Base-by-base conservation (phyloP, 2,888 invertebrate genomes). In the Gerosis bhagava region DNA sequence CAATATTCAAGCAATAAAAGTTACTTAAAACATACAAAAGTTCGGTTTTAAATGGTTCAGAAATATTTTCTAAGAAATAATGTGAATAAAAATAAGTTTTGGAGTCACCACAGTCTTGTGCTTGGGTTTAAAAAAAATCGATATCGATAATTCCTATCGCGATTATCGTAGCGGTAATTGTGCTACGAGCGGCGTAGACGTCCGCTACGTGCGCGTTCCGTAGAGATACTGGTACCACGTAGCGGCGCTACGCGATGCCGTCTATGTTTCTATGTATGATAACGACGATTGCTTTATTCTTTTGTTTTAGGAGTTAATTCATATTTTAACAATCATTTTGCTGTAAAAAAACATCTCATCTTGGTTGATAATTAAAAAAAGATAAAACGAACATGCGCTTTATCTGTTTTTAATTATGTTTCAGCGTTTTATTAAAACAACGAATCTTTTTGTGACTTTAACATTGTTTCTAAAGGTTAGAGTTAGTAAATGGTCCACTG, bases 201-300 rank as follows among this genome's bases (percentile, higher is more conserved):
- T 62, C 74, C 69, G 77, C 69, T 71, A 64, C 67, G 60, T 53
- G 43, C 62, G 66, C 59, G 54, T 22, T 58, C 56, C 72, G 70
- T 71, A 66, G 67, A 63, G 57, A 52, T 45, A 77, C 77, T 78
- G 70, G 24, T 15, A 16, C 22, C 25, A 58, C 67, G 62, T 48
- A 54, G 36, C 61, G 59, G 64, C 63, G 66, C 53, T 42, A 50
- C 34, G 43, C 26, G 56, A 36, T 12, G 28, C 22, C 6, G 7
- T 12, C 19, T 3, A 6, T 36, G 32, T 28, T 37, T 13, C 43
- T 31, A 21, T 24, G 37, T 42, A 26, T 37, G 36, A 37, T 49
- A 44, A 43, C 24, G 25, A n/a, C n/a, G n/a, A 17, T 16, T 3
- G 32, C 32, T 32, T 34, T 34, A 32, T 11, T 24, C 16, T 42